Conservation (phyloP, 2,113 vertebrate species). For the Chascanopsetta lugubris region DNA sequence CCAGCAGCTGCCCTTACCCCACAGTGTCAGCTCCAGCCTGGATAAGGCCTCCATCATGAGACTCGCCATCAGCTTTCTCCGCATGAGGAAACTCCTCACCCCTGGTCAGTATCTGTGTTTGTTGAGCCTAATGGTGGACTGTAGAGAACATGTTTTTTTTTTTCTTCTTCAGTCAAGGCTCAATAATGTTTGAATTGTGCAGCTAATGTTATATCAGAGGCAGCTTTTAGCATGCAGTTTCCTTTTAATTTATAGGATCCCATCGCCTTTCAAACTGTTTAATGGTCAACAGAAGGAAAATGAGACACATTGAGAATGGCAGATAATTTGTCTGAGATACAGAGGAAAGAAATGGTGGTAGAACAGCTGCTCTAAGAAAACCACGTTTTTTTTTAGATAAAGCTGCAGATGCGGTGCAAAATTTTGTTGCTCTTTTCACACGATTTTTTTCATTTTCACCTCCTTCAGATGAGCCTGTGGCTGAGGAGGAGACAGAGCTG, state of each 20-base stretch:
- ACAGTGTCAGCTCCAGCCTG: conserved; percentile 90
- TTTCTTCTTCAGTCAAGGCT: neutral
- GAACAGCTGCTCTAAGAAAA: conserved; percentile 8
- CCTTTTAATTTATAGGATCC: neutral
- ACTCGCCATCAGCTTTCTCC: conserved; percentile 95
- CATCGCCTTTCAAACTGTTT: neutral
- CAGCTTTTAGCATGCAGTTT: neutral
- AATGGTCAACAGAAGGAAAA: neutral
- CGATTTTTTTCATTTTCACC: neutral
- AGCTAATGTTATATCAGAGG: neutral
- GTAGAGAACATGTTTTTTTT: too few species aligned
- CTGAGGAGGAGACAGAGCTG: conserved; percentile 86
- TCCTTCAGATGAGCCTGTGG: conserved; percentile 64
- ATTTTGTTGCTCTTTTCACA: neutral
- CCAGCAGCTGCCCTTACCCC: conserved; percentile 92
- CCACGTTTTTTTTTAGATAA: conserved; percentile 2
- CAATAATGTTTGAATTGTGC: neutral
- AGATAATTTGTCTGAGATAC: neutral
- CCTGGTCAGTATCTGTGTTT: conserved; percentile 78
- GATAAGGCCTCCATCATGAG: conserved; percentile 99
- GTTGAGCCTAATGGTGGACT: neutral
- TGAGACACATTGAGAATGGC: neutral
- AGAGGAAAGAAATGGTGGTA: neutral
- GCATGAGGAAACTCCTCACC: conserved; percentile 90
- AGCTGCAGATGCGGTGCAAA: neutral